Evolutionary conservation across 2,113 vertebrate genomes (phyloP).

Genomic region (Smithornis capensis): DNA sequence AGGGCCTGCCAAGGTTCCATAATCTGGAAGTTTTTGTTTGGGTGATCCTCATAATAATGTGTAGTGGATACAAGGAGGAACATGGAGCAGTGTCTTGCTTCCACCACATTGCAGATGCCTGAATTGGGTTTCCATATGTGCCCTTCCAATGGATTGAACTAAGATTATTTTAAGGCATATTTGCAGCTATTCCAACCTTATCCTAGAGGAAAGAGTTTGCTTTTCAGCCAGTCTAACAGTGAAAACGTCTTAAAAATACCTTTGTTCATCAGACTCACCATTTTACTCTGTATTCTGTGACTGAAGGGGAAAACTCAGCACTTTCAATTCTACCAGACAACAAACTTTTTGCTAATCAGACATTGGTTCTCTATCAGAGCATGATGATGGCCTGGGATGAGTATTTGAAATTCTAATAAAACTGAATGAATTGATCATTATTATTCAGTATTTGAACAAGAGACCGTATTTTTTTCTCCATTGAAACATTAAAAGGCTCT

Average conservation of each 20-base stretch:
- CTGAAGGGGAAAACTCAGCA: not conserved
- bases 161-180: not conserved
- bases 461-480: not conserved
- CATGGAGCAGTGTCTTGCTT: rapidly evolving
- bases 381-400: not conserved
- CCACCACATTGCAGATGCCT: not conserved
- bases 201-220: too few species aligned
- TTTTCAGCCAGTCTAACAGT: not conserved
- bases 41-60: rapidly evolving
- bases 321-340: not conserved
- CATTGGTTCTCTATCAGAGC: not conserved
- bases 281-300: not conserved
- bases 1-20: not conserved
- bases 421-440: not conserved
- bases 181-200: not conserved
- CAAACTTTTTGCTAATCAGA: not conserved
- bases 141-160: not conserved
- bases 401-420: not conserved
- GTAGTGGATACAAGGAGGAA: not conserved
- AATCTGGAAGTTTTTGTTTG: not conserved
- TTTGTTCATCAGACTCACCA: not conserved
- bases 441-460: not conserved
- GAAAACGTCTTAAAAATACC: not conserved
- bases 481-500: not conserved
- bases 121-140: not conserved